These are phyloP conservation scores for Hyposoter didymator DNA, from an alignment of 2,888 invertebrate species.

Conservation along the genomic window DNA sequence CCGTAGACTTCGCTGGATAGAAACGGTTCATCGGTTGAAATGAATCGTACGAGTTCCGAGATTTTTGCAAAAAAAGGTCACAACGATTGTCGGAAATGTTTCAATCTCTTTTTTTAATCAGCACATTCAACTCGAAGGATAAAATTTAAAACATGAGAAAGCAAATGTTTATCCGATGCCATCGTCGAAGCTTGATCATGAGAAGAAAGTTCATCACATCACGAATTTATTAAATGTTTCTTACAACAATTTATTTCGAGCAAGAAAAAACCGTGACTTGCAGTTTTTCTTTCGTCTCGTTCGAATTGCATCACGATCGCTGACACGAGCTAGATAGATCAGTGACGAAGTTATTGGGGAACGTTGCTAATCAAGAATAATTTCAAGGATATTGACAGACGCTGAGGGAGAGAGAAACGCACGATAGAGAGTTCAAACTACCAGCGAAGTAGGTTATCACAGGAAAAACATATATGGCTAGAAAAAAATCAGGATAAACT, in stretches of 20 bases:
- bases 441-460: constrained; percentile 52
- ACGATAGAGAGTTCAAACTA: constrained; percentile 57
- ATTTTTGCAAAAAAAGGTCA: not conserved
- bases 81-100: not conserved
- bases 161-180: not conserved
- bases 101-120: not conserved
- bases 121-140: not conserved
- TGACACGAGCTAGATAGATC: constrained; percentile 46
- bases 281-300: constrained; percentile 21
- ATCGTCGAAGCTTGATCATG: not conserved
- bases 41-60: not conserved
- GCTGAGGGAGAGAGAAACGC: constrained; percentile 36
- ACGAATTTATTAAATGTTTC: not conserved
- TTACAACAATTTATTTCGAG: not conserved
- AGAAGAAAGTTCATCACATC: not conserved
- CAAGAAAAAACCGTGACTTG: not conserved
- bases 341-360: constrained; percentile 54
- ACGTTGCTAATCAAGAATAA: constrained; percentile 61
- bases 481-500: constrained; percentile 23
- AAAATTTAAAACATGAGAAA: not conserved
- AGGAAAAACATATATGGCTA: constrained; percentile 16
- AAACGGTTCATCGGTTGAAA: constrained; percentile 7
- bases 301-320: constrained; percentile 29
- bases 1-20: constrained; percentile 7
- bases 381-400: constrained; percentile 59